phyloP scores from a whole-genome alignment of 1,140 invertebrate species.

The Oryzaephilus surinamensis region DNA sequence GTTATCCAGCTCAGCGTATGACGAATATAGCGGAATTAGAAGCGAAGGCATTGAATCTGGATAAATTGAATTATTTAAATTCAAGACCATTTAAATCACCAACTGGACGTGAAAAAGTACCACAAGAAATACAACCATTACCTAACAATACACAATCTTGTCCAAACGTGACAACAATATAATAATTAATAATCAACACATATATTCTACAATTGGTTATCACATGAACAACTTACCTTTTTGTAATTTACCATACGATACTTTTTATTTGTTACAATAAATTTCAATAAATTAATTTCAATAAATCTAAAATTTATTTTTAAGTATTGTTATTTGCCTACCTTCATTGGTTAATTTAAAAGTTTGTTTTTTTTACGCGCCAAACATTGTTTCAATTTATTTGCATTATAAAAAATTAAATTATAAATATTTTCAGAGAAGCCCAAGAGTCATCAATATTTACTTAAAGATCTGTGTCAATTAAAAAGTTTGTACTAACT shows the following conservation, averaged over 20 bases:
- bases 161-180: slow-evolving; percentile 19
- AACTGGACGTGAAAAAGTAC: slow-evolving; percentile 22
- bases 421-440: too few species aligned
- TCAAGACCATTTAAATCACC: slow-evolving; percentile 18
- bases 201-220: slow-evolving; percentile 25
- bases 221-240: slow-evolving; percentile 21
- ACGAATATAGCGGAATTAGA: slow-evolving; percentile 28
- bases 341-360: too few species aligned
- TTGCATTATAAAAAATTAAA: too few species aligned
- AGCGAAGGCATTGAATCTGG: slow-evolving; percentile 11
- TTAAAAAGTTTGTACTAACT: too few species aligned
- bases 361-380: too few species aligned
- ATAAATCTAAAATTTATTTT: too few species aligned
- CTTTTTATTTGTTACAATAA: slow-evolving; percentile 7
- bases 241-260: slow-evolving; percentile 7
- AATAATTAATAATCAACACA: slow-evolving; percentile 25
- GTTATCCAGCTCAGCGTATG: slow-evolving; percentile 25
- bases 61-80: slow-evolving; percentile 4
- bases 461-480: too few species aligned
- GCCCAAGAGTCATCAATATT: too few species aligned
- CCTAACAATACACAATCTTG: slow-evolving; percentile 6
- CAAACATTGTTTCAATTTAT: too few species aligned
- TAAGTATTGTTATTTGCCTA: too few species aligned
- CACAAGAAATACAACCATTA: slow-evolving; percentile 12
- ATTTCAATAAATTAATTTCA: too few species aligned